A percentile compares a stretch with the other conserved stretches of the same genome.
Conservation (phyloP, 2,113 vertebrate species). For the Brachypteracias leptosomus region DNA sequence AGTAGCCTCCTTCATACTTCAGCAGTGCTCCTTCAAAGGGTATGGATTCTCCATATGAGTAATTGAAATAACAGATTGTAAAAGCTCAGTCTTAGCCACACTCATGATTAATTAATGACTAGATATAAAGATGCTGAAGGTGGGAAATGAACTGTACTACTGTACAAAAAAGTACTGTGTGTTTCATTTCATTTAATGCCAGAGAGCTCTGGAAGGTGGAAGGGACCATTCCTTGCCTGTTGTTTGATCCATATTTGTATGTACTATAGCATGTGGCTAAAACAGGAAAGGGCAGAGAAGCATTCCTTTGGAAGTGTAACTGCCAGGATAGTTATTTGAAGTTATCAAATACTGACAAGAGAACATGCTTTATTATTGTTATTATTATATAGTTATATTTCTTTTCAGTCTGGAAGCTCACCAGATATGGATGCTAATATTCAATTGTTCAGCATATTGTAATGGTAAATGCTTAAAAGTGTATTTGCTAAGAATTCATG, state of each 20-base stretch:
- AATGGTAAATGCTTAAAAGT: slow-evolving; percentile 78
- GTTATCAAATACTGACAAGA: slow-evolving; percentile 55
- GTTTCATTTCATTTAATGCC: slow-evolving; percentile 56
- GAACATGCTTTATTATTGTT: slow-evolving; percentile 28
- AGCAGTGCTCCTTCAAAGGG: slow-evolving; percentile 61
- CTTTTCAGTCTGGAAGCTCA: slow-evolving; percentile 70
- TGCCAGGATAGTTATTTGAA: slow-evolving; percentile 54
- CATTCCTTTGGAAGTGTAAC: slow-evolving; percentile 56
- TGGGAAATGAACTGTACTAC: slow-evolving; percentile 23
- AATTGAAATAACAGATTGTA: slow-evolving; percentile 28
- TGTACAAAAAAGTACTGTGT: slow-evolving; percentile 49
- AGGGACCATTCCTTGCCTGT: slow-evolving; percentile 16
- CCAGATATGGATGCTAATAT: slow-evolving; percentile 77
- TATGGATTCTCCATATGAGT: neutral
- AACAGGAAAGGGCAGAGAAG: slow-evolving; percentile 58
- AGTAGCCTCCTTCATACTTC: slow-evolving; percentile 61
- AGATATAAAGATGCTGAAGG: slow-evolving; percentile 49
- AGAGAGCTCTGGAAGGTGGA: slow-evolving; percentile 34
- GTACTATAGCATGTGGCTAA: slow-evolving; percentile 46
- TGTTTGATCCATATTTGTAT: slow-evolving; percentile 53
- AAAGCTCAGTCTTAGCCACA: slow-evolving; percentile 61
- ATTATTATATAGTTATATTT: neutral
- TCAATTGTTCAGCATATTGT: slow-evolving; percentile 75
- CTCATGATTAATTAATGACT: slow-evolving; percentile 56
- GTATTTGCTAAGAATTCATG: slow-evolving; percentile 80